Evolutionary conservation across 2,113 vertebrate species (phyloP).

Genomic region (Tenebrosternarchus preto): DNA sequence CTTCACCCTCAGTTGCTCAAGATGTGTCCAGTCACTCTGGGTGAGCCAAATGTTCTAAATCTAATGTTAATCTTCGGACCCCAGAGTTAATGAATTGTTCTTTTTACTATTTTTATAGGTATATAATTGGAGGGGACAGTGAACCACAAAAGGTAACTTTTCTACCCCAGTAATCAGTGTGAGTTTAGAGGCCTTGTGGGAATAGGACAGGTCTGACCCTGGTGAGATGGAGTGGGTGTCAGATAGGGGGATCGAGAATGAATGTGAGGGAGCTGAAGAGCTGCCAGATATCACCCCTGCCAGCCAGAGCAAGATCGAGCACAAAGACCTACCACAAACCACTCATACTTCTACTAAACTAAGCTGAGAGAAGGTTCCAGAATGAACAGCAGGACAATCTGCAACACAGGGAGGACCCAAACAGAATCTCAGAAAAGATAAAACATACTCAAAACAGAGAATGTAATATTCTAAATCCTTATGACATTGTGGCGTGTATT

Average conservation of each 20-base stretch:
- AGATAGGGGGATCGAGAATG: conserved; percentile 6
- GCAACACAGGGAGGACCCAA: no score
- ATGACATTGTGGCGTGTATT: no score
- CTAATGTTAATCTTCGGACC: no score
- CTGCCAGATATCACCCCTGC: neutral
- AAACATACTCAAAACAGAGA: no score
- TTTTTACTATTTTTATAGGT: neutral
- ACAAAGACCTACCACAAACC: no score
- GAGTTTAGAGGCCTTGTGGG: neutral
- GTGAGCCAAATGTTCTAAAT: no score
- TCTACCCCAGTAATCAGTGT: neutral
- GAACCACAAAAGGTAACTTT: conserved; percentile 28
- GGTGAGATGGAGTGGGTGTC: conserved; percentile 22
- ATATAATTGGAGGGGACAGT: neutral
- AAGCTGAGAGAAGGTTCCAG: neutral
- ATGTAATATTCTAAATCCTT: no score
- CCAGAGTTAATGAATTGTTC: neutral
- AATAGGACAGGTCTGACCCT: neutral
- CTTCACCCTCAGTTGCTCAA: no score
- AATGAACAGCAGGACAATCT: conserved; percentile 3
- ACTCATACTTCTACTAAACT: neutral
- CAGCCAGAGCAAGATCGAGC: neutral
- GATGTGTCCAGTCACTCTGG: no score
- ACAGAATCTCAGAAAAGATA: no score
- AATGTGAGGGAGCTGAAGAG: neutral